Evolutionary conservation across 2,888 invertebrate genomes (phyloP).

Genomic region (Philopedon plagiatum): DNA sequence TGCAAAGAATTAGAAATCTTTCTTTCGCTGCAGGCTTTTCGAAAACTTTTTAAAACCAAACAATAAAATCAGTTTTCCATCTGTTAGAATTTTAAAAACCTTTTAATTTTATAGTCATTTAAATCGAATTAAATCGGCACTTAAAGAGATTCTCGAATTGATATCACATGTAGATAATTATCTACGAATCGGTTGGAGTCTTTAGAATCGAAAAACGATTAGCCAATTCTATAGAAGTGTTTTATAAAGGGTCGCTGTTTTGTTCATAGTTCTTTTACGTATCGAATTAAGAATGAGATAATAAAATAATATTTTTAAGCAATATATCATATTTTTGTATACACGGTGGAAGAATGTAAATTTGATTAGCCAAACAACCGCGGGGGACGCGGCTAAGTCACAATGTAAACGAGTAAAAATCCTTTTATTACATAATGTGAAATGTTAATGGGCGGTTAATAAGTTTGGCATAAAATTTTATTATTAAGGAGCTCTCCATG

Average conservation of each 20-base stretch:
- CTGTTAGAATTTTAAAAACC: conserved; percentile 10
- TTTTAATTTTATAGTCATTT: conserved; percentile 12
- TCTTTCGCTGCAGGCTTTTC: too few relatives aligned
- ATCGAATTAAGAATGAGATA: not conserved
- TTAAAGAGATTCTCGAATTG: conserved; percentile 53
- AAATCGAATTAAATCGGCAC: not conserved
- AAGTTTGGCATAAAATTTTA: too few relatives aligned
- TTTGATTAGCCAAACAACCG: too few relatives aligned
- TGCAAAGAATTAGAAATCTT: too few relatives aligned
- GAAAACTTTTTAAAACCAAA: not conserved
- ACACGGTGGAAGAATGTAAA: too few relatives aligned
- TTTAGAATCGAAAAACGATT: conserved; percentile 47
- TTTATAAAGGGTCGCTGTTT: conserved; percentile 34
- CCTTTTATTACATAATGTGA: too few relatives aligned
- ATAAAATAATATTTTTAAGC: not conserved
- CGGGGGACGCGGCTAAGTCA: too few relatives aligned
- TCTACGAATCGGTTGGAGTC: conserved; percentile 56
- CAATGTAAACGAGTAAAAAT: too few relatives aligned
- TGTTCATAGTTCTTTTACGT: not conserved
- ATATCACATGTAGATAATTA: conserved; percentile 61
- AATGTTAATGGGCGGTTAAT: too few relatives aligned
- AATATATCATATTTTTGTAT: not conserved
- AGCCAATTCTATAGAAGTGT: conserved; percentile 31
- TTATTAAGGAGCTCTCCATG: too few relatives aligned
- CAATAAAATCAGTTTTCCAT: conserved; percentile 1